A percentile compares a stretch with the other conserved stretches of the same genome.
Conservation (phyloP, 2,113 vertebrate genomes). For the Danionella cerebrum region DNA sequence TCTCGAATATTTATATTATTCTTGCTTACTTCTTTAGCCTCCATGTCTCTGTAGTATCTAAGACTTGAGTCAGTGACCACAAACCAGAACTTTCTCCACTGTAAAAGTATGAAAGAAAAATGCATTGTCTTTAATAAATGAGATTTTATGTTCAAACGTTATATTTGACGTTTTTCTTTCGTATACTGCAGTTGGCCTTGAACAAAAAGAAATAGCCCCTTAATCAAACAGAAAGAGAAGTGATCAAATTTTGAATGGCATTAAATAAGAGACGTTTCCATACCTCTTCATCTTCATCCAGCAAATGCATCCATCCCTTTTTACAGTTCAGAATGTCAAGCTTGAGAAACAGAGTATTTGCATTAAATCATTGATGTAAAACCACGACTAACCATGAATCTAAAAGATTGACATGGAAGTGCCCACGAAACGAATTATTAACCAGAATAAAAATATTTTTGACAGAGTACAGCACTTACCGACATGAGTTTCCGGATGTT, state of each 20-base stretch:
- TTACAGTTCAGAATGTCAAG: constrained; percentile 37
- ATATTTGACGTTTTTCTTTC: no score
- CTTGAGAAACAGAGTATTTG: constrained; percentile 44
- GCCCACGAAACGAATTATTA: not conserved
- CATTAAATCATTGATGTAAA: not conserved
- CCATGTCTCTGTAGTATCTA: constrained; percentile 84
- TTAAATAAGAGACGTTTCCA: not conserved
- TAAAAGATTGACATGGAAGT: not conserved
- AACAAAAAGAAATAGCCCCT: no score
- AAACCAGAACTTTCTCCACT: constrained; percentile 98
- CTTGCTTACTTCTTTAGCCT: constrained; percentile 81
- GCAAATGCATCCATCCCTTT: constrained; percentile 68
- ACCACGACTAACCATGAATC: not conserved
- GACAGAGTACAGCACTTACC: constrained; percentile 4
- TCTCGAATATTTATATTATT: not conserved
- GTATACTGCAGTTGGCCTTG: no score
- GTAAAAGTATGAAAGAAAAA: not conserved
- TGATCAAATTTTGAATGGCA: not conserved
- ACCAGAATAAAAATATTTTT: not conserved
- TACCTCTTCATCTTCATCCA: constrained; percentile 64
- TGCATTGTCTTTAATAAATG: no score
- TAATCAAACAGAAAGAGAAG: no score
- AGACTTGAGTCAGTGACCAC: constrained; percentile 79
- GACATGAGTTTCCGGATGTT: constrained; percentile 21
- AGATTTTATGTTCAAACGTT: no score